Evolutionary conservation across 2,888 invertebrate genomes (phyloP).

Genomic region (Tricholauxania praeusta): DNA sequence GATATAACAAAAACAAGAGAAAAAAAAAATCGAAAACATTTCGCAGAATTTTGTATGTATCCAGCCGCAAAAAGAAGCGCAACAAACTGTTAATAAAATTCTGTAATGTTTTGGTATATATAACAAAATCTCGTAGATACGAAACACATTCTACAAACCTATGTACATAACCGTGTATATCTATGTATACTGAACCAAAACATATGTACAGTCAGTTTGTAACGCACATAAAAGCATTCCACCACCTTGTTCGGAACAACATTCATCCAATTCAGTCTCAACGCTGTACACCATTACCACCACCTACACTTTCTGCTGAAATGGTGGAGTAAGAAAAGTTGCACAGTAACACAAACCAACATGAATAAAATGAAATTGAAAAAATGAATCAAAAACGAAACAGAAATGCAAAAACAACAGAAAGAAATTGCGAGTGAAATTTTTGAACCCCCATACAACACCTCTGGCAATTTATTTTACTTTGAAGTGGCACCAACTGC

Average conservation of each 20-base stretch:
- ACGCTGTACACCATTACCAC: conserved; percentile 16
- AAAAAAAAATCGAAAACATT: conserved; percentile 8
- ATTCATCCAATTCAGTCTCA: conserved; percentile 25
- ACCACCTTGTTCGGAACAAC: conserved; percentile 30
- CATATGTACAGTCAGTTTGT: conserved; percentile 24
- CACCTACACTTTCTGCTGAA: conserved; percentile 28
- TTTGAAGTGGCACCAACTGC: conserved; percentile 12
- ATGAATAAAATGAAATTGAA: conserved; percentile 38
- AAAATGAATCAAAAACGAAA: conserved; percentile 1
- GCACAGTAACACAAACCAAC: conserved; percentile 23
- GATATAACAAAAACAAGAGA: not conserved
- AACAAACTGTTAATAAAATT: conserved; percentile 38
- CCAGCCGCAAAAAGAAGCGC: conserved; percentile 20
- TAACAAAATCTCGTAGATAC: conserved; percentile 4
- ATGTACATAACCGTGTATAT: not conserved
- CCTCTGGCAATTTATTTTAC: conserved; percentile 17
- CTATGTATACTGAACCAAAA: not conserved
- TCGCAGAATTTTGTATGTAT: conserved; percentile 17
- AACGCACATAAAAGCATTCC: conserved; percentile 28
- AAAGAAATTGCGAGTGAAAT: conserved; percentile 36
- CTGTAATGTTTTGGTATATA: conserved; percentile 2
- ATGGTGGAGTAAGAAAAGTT: conserved; percentile 14
- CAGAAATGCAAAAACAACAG: conserved; percentile 25
- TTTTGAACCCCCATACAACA: conserved; percentile 1
- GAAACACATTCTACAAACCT: not conserved